These are phyloP conservation scores for Melolontha melolontha DNA, from an alignment of 2,888 invertebrate species.

Conservation along the genomic window DNA sequence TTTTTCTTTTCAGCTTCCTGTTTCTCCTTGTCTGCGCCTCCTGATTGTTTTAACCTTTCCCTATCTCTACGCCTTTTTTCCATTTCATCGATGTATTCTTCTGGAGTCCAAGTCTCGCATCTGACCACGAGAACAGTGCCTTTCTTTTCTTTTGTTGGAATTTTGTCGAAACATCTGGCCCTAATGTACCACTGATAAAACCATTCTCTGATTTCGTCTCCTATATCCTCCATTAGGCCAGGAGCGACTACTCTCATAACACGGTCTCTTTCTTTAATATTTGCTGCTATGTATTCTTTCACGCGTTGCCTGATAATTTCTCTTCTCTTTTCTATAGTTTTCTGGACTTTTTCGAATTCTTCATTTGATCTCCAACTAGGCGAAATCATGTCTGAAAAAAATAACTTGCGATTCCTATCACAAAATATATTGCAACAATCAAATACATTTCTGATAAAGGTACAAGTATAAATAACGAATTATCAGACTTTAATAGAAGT, in stretches of 20 bases:
- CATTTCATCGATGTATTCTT: conserved; percentile 68
- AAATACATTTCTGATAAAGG: too few species aligned
- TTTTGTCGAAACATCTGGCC: conserved; percentile 75
- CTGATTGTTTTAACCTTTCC: conserved; percentile 51
- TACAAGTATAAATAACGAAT: too few species aligned
- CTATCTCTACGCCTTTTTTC: conserved; percentile 57
- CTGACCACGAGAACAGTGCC: conserved; percentile 72
- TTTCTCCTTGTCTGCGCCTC: conserved; percentile 43
- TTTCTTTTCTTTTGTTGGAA: conserved; percentile 78
- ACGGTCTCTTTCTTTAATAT: conserved; percentile 67
- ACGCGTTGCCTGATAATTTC: conserved; percentile 66
- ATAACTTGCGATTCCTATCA: too few species aligned
- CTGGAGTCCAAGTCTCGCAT: conserved; percentile 72
- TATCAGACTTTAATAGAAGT: too few species aligned
- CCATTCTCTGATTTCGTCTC: conserved; percentile 82
- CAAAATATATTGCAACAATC: too few species aligned
- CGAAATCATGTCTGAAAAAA: conserved; percentile 67
- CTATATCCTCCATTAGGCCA: conserved; percentile 79
- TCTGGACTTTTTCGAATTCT: conserved; percentile 66
- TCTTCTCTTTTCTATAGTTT: conserved; percentile 66
- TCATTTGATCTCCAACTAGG: conserved; percentile 67
- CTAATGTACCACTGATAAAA: conserved; percentile 74
- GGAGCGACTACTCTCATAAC: conserved; percentile 68
- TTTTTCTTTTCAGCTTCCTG: conserved; percentile 52
- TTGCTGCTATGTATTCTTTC: conserved; percentile 65